Evolutionary conservation across 30 jellyfish, hydroid and myxozoan genomes (phyloP), one percentile per base, ranked within the genome.

Genomic region (Pelagia noctiluca): DNA sequence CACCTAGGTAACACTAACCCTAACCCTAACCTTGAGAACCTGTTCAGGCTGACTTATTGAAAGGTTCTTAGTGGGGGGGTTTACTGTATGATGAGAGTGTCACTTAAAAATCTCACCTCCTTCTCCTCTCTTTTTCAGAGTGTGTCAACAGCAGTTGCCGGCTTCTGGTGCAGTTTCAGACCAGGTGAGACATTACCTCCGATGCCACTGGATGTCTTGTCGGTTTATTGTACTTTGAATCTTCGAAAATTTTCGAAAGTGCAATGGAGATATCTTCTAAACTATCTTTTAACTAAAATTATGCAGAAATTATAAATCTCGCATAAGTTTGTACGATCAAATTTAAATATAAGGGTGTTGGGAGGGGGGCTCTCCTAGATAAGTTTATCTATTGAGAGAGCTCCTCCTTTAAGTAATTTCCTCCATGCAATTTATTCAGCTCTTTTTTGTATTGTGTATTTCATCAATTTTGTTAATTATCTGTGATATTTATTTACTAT

Each of bases 71-170:
- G n/a, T n/a, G n/a, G n/a, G n/a, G n/a, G n/a, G 8, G 57, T 42
- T 42, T 5, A 5, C 57, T 4, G 5, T 12, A 19, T 26, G 24
- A 12, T 25, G 11, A 26, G 72, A 5, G 34, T 21, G 11, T 8
- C 33, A 21, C 5, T 25, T 5, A 4, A 57, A 57, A 57, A 12
- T 4, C 72, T 57, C 22, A 5, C 24, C 5, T 19, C 10, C 10
- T 57, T 12, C 26, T 0, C n/a, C 2, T 10, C 68, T 66, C 1
- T 8, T 29, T 33, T 37, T 3, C 75, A 86, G 96, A 47, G 32
- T 62, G 21, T 86, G 96, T 34, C 96, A 86, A 35, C 85, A 52
- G 50, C 67, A 86, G 69, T 89, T 86, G 48, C 96, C 96, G 1
- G 96, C 85, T 22, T 65, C 84, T 49, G 96, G 96, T 46, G 96